phyloP scores from a whole-genome alignment of 1,140 invertebrate genomes.

The Cheumatopsyche charites region DNA sequence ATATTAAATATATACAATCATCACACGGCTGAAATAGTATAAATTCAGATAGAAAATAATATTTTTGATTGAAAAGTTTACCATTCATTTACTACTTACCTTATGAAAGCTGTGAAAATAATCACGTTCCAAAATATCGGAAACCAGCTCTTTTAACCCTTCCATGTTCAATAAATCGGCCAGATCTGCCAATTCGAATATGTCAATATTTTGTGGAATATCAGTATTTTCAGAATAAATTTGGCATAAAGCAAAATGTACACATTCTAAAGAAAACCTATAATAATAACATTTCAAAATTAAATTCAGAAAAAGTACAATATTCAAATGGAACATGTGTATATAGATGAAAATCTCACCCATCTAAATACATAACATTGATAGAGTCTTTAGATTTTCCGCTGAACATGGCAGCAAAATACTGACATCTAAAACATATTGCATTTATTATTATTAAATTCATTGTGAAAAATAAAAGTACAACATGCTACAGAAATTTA shows the following conservation, averaged over 20 bases:
- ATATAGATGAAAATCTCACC: conserved; percentile 61
- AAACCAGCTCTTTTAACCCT: conserved; percentile 87
- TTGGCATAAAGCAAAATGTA: conserved; percentile 89
- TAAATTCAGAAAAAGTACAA: conserved; percentile 9
- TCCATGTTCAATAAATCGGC: conserved; percentile 88
- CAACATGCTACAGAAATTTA: neutral
- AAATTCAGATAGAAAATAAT: conserved; percentile 16
- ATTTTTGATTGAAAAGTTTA: neutral
- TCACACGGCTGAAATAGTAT: conserved; percentile 71
- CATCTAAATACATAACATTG: conserved; percentile 81
- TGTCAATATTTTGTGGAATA: conserved; percentile 81
- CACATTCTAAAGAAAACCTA: conserved; percentile 80
- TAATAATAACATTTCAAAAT: conserved; percentile 49
- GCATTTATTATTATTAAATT: neutral
- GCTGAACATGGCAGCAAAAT: conserved; percentile 88
- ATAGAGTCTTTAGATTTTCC: conserved; percentile 82
- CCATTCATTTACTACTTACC: conserved; percentile 60
- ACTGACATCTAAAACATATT: conserved; percentile 69
- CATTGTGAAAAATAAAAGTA: neutral
- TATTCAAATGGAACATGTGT: conserved; percentile 25
- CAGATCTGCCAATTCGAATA: conserved; percentile 83
- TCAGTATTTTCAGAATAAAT: conserved; percentile 89
- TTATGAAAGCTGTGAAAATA: conserved; percentile 92
- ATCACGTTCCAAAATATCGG: conserved; percentile 83
- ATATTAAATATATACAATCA: conserved; percentile 75